phyloP scores from a whole-genome alignment of 2,113 vertebrate species.

The Fulica atra region DNA sequence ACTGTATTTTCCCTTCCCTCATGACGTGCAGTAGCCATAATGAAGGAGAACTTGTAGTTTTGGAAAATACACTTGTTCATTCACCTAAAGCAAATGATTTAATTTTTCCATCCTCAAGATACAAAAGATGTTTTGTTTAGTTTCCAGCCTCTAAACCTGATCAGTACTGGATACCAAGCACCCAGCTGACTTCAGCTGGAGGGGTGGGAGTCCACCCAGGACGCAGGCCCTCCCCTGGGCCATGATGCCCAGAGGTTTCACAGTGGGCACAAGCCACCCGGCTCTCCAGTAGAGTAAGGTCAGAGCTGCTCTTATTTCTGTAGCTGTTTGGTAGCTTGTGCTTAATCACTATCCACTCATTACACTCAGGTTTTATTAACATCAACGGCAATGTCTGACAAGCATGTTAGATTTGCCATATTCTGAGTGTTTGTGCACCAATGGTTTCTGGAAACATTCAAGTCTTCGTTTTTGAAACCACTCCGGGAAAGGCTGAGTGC shows the following conservation, averaged over 20 bases:
- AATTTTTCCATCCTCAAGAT: neutral
- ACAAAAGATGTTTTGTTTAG: neutral
- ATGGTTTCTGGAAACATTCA: neutral
- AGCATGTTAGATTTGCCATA: rapidly evolving
- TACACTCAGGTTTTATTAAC: neutral
- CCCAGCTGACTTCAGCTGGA: neutral
- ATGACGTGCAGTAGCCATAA: neutral
- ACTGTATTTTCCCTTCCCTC: neutral
- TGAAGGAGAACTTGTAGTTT: slow-evolving; percentile 5
- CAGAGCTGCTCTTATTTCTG: neutral
- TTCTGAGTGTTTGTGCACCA: neutral
- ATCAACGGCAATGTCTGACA: neutral
- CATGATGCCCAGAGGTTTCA: rapidly evolving
- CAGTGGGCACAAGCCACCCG: neutral
- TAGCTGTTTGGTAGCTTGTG: neutral
- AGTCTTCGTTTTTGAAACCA: neutral
- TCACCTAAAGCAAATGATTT: neutral
- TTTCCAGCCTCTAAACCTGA: neutral
- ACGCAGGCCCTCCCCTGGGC: neutral
- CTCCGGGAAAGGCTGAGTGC: neutral
- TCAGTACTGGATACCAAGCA: neutral
- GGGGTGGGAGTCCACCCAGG: neutral
- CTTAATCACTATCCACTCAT: neutral
- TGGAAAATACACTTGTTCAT: neutral
- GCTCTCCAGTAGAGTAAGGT: neutral